Evolutionary conservation across 2,888 invertebrate genomes (phyloP), one percentile per base, ranked within the genome.

Genomic region (Cataglyphis albicans): DNA sequence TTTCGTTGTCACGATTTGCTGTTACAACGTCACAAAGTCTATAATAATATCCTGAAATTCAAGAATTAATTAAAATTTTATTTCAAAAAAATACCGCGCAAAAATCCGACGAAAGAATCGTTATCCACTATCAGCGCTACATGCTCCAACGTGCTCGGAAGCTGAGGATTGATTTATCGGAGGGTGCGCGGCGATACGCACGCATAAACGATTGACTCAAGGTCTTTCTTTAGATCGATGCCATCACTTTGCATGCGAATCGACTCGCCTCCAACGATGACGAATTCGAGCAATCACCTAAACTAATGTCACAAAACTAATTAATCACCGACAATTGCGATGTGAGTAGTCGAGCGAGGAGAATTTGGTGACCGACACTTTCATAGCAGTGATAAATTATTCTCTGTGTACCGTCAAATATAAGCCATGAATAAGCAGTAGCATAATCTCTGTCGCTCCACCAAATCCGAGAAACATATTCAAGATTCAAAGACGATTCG

Each of bases 121-220:
- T 29, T 21, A 41, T 35, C 32, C 1, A 55, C 12, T 38, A 25
- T 55, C 81, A 82, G 75, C 81, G 87, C 87, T 87, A 84, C 25
- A 25, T 25, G 25, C 29, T 83, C 81, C 61, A 72, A 74, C 74
- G 84, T 83, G 73, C 88, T 52, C 52, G 88, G 87, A 88, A 88
- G 88, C 87, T 80, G 86, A 80, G 84, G 84, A 88, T 88, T 88
- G 86, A 88, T 88, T 87, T 67, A 84, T 75, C 74, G 80, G 87
- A 86, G 84, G 87, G 87, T 86, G 84, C 78, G 82, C 82, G 78
- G 41, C 67, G 84, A 81, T 76, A 68, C 80, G 86, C 81, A 86
- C 83, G 83, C 85, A 88, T 83, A 83, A 89, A 89, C 86, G 82
- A 89, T 85, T 72, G 86, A 81, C 85, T 88, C 89, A 89, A 89